phyloP scores from a whole-genome alignment of 1,140 invertebrate species.

The Drosophila pruinosa region DNA sequence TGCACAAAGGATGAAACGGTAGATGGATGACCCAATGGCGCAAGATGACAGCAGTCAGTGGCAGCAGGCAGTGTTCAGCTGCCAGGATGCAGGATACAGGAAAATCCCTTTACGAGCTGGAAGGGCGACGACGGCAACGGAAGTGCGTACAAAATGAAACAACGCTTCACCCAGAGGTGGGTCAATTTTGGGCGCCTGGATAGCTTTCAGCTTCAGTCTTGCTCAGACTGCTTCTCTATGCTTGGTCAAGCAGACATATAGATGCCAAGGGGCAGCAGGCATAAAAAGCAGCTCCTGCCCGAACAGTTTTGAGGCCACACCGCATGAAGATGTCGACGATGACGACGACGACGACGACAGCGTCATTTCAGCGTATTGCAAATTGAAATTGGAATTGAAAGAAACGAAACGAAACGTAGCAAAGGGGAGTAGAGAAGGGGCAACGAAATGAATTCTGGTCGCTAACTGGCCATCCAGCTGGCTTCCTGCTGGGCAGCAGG shows the following conservation, averaged over 20 bases:
- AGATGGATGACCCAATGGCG: conserved; percentile 80
- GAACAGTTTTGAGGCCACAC: conserved; percentile 51
- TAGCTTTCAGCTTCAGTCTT: conserved; percentile 6
- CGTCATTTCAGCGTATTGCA: conserved; percentile 67
- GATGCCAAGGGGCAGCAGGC: conserved; percentile 14
- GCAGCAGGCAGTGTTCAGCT: conserved; percentile 1
- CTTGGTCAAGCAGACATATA: conserved; percentile 75
- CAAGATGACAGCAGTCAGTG: conserved; percentile 65
- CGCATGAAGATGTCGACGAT: conserved; percentile 39
- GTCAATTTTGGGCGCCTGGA: conserved; percentile 25
- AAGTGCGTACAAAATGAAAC: conserved; percentile 81
- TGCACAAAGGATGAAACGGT: conserved; percentile 70
- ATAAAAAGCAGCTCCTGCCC: conserved; percentile 22
- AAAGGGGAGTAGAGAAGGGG: background rate
- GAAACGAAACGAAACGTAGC: conserved; percentile 57
- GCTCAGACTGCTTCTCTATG: conserved; percentile 37
- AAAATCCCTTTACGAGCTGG: conserved; percentile 77
- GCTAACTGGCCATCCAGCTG: conserved; percentile 70
- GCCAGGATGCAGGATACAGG: conserved; percentile 62
- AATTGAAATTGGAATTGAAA: conserved; percentile 77
- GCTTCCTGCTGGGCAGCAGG: conserved; percentile 66
- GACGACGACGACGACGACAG: conserved; percentile 44
- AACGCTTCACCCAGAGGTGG: conserved; percentile 41
- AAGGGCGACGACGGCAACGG: conserved; percentile 39
- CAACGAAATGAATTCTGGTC: conserved; percentile 74